Percentiles rank a stretch among this genome's conserved stretches.
phyloP scores from a whole-genome alignment of 2,888 invertebrate genomes.

The Hydroisotoma schaefferi region DNA sequence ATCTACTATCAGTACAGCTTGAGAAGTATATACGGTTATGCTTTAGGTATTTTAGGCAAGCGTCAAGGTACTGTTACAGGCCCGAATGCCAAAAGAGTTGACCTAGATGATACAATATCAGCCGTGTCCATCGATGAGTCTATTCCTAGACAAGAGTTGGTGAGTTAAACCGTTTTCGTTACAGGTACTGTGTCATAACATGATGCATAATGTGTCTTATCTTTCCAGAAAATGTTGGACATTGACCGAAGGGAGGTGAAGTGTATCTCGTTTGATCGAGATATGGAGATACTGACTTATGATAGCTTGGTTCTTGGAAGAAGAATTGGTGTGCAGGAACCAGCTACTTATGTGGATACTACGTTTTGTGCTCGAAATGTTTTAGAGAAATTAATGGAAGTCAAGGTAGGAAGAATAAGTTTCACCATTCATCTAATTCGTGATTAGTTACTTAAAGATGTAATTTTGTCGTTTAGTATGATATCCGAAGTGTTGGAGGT shows the following conservation, averaged over 20 bases:
- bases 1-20: no score
- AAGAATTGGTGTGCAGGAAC: conserved; percentile 27
- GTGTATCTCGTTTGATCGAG: conserved; percentile 20
- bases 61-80: conserved; percentile 20
- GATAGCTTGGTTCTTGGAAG: conserved; percentile 37
- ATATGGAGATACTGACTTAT: conserved; percentile 24
- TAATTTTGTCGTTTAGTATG: conserved; percentile 15
- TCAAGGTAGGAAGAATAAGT: no score
- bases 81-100: conserved; percentile 16
- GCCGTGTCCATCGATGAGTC: conserved; percentile 23
- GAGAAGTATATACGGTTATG: not conserved
- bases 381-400: conserved; percentile 42
- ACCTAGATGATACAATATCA: conserved; percentile 23
- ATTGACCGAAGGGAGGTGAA: conserved; percentile 14
- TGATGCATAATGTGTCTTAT: not conserved
- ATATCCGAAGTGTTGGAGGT: conserved; percentile 22
- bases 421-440: not conserved
- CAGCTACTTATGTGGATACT: conserved; percentile 41
- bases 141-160: conserved; percentile 23
- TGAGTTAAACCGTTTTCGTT: not conserved
- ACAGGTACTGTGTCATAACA: not conserved
- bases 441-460: not conserved
- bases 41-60: conserved; percentile 21
- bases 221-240: conserved; percentile 20
- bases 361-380: conserved; percentile 38